Percentiles rank a stretch among this genome's conserved stretches.
Evolutionary conservation across 35 echinoderm and acorn worm species (phyloP).

Genomic region (Antedon bifida): DNA sequence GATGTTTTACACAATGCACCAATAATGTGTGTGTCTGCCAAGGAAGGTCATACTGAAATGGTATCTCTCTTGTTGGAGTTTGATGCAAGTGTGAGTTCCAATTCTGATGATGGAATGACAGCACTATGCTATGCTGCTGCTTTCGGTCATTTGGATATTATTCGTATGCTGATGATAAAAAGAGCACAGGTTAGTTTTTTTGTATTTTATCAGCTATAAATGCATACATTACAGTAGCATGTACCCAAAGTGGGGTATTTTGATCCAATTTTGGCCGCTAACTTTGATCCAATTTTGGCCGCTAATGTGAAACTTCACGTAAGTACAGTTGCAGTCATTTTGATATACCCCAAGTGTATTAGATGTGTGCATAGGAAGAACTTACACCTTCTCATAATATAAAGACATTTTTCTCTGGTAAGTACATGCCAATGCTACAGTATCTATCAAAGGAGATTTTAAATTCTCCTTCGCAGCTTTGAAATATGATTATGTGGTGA

Average conservation of each 20-base stretch:
- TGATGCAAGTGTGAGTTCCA: conserved; percentile 60
- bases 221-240: neutral
- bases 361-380: too few species aligned
- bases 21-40: conserved; percentile 66
- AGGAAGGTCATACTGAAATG: conserved; percentile 83
- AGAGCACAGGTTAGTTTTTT: conserved; percentile 50
- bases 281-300: neutral
- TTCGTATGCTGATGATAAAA: conserved; percentile 90
- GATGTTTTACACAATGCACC: conserved; percentile 67
- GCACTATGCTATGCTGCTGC: conserved; percentile 79
- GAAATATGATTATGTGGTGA: too few species aligned
- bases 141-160: conserved; percentile 72
- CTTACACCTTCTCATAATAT: too few species aligned
- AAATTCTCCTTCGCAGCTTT: too few species aligned
- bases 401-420: too few species aligned
- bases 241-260: neutral
- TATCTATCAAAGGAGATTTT: too few species aligned
- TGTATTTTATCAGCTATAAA: neutral
- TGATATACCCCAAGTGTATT: too few species aligned
- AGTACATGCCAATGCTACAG: too few species aligned
- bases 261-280: neutral
- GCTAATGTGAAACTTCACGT: too few species aligned
- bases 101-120: conserved; percentile 73
- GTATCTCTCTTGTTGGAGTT: conserved; percentile 86
- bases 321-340: too few species aligned